Conservation (phyloP, 2,113 vertebrate genomes). For the Sphaerodactylus townsendi region DNA sequence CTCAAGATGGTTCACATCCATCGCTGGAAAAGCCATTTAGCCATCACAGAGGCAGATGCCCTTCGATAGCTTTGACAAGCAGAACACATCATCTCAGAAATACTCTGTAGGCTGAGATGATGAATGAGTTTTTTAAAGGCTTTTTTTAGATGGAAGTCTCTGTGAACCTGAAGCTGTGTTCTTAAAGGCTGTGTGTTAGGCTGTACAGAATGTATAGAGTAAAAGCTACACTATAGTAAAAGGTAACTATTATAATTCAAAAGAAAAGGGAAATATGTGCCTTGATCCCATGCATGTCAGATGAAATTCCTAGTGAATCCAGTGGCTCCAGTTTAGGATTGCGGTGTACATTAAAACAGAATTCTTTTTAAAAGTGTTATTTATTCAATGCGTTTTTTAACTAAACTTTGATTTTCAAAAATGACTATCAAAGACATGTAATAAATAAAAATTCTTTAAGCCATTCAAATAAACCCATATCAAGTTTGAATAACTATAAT, state of each 20-base stretch:
- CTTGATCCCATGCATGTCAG: not conserved
- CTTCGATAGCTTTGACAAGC: conserved; percentile 56
- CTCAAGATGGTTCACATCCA: conserved; percentile 34
- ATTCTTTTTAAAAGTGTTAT: too few relatives aligned
- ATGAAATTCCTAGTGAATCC: not conserved
- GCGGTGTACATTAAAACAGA: too few relatives aligned
- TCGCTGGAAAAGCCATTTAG: conserved; percentile 61
- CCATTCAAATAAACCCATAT: too few relatives aligned
- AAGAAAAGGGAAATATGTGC: not conserved
- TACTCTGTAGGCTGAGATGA: conserved; percentile 37
- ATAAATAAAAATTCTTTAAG: too few relatives aligned
- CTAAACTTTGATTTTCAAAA: too few relatives aligned
- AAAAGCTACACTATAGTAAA: not conserved
- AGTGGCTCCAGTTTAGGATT: too few relatives aligned
- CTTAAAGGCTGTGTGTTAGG: not conserved
- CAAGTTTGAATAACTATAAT: too few relatives aligned
- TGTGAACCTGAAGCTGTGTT: conserved; percentile 26
- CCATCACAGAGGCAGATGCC: conserved; percentile 54
- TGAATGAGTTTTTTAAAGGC: conserved; percentile 36
- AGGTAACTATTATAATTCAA: not conserved
- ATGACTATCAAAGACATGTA: too few relatives aligned
- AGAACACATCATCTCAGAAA: conserved; percentile 50
- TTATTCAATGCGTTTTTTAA: too few relatives aligned
- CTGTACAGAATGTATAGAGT: not conserved
- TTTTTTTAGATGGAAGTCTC: conserved; percentile 33